A percentile compares a stretch with the other conserved stretches of the same genome.
Conservation (phyloP, 1,140 invertebrate species). For the Cydia splendana region DNA sequence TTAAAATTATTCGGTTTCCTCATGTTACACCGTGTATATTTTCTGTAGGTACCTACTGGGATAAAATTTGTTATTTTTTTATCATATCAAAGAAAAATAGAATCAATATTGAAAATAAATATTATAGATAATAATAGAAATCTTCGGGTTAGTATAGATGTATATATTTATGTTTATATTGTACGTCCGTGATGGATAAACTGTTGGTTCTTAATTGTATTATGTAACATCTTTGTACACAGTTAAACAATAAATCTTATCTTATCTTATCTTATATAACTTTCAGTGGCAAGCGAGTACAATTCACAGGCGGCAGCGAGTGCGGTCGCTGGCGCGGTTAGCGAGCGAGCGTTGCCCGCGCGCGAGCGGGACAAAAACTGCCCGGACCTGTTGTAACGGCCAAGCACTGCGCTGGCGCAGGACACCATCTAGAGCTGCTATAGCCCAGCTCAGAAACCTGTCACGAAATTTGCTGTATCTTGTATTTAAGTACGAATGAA, state of each 20-base stretch:
- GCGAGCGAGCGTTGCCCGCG: slow-evolving; percentile 16
- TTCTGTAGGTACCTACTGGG: no score
- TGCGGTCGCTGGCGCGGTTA: slow-evolving; percentile 14
- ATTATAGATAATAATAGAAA: no score
- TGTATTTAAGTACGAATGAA: background rate
- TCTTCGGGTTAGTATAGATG: background rate
- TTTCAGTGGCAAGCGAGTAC: background rate
- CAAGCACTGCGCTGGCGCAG: slow-evolving; percentile 39
- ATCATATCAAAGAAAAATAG: no score
- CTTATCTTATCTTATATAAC: background rate
- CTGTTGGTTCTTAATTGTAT: no score
- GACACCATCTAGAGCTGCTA: slow-evolving; percentile 40
- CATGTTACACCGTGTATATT: no score
- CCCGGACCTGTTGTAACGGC: slow-evolving; percentile 54
- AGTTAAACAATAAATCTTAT: no score
- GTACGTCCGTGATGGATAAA: no score
- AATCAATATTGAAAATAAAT: no score
- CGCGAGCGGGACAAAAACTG: slow-evolving; percentile 51
- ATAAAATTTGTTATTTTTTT: no score
- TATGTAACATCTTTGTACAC: no score
- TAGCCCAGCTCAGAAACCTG: background rate
- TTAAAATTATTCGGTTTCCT: no score
- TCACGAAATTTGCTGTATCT: background rate
- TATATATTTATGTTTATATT: background rate
- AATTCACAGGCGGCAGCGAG: slow-evolving; percentile 36